Conservation (phyloP, 2,113 vertebrate genomes). For the Colossoma macropomum region DNA sequence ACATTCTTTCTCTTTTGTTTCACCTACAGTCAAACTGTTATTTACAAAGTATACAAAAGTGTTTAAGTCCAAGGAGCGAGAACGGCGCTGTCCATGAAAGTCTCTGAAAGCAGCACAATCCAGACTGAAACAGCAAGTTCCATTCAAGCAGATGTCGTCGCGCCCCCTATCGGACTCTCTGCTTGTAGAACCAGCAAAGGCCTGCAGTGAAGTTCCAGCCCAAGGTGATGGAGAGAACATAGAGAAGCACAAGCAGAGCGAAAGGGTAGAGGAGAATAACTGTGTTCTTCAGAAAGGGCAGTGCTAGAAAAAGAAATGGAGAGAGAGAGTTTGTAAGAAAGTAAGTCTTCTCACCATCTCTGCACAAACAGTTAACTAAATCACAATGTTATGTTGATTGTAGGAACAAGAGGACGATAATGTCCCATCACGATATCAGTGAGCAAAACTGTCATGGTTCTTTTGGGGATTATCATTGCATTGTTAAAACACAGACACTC, state of each 20-base stretch:
- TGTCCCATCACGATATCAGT: too few relatives aligned
- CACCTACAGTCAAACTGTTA: conserved; percentile 67
- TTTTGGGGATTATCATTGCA: too few relatives aligned
- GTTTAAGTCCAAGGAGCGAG: conserved; percentile 48
- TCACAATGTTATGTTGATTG: too few relatives aligned
- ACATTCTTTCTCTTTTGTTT: conserved; percentile 40
- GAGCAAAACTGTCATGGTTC: too few relatives aligned
- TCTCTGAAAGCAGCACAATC: conserved; percentile 39
- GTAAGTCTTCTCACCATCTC: too few relatives aligned
- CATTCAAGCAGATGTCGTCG: background rate
- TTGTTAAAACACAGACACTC: too few relatives aligned
- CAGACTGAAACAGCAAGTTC: conserved; percentile 32
- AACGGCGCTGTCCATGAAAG: background rate
- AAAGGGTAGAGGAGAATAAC: conserved; percentile 94
- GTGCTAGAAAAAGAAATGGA: conserved; percentile 75
- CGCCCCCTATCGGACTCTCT: conserved; percentile 84
- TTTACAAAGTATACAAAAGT: conserved; percentile 79
- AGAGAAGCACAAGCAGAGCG: conserved; percentile 87
- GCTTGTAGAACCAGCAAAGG: conserved; percentile 94
- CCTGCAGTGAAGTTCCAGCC: conserved; percentile 95
- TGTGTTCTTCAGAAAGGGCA: conserved; percentile 95
- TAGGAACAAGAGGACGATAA: too few relatives aligned
- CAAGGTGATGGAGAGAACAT: conserved; percentile 87
- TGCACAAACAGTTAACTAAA: too few relatives aligned
- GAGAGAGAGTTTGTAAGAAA: background rate